Base-by-base conservation (phyloP, 2,888 invertebrate species). In the Cristatella mucedo region DNA sequence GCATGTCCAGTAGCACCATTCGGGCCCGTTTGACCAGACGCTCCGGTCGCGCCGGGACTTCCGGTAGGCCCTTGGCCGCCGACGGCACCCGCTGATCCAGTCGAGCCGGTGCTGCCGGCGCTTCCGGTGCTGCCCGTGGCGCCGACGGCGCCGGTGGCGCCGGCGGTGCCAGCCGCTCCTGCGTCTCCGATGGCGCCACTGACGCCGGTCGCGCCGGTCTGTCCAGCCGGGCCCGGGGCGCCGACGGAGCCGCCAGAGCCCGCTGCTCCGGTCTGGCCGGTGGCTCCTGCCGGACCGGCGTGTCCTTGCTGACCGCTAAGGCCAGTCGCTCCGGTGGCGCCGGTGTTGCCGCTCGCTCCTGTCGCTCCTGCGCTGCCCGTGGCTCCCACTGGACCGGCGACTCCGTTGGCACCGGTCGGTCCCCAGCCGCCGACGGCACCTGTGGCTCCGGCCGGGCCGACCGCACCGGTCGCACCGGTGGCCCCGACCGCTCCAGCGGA, bases 81-180 rank as follows among this genome's bases (percentile, higher is more conserved):
- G 9, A 26, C 38, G 26, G 15, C 26, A 6, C 36, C 36, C 22
- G 24, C 18, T 4, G 22, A n/a, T n/a, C n/a, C n/a, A n/a, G n/a
- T n/a, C n/a, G n/a, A n/a, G n/a, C n/a, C n/a, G n/a, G 11, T n/a
- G n/a, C 11, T 6, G 11, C 38, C 38, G 11, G 29, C 16, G 4
- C n/a, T 9, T 6, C 38, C 40, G 4, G 33, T 26, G 11, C 24
- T 11, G 15, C 41, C 44, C 11, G 29, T 15, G 13, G 31, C 22
- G 13, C 38, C 40, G 20, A 26, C 13, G 13, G 37, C 32, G 36
- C 46, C 46, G 32, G 43, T 3, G 20, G 33, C 36, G 30, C 46
- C 46, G 11, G 31, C 20, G 7, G 43, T 32, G 19, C 46, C 46
- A n/a, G n/a, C n/a, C n/a, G n/a, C n/a, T n/a, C 36, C 36, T 21